Percentiles rank a stretch among this genome's conserved stretches.
Evolutionary conservation across 2,888 invertebrate species (phyloP).

Genomic region (Dasypogon diadema): DNA sequence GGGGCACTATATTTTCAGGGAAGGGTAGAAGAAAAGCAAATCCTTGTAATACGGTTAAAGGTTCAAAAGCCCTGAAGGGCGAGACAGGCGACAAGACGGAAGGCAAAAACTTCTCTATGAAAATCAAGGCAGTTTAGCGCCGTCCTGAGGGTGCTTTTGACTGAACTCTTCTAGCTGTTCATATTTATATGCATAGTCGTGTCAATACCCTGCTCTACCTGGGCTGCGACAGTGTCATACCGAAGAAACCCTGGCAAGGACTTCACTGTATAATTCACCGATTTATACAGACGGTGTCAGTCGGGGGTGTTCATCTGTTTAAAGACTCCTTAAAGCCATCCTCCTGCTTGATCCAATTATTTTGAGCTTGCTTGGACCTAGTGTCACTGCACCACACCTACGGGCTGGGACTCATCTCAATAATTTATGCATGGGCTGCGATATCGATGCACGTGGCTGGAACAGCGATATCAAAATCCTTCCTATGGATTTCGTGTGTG

Average conservation of each 20-base stretch:
- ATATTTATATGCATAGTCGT: conserved; percentile 5
- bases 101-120: background rate
- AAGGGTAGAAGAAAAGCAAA: conserved; percentile 1
- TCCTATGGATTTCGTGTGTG: no score
- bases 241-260: conserved; percentile 13
- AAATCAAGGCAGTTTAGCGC: conserved; percentile 12
- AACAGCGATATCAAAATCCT: no score
- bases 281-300: conserved; percentile 15
- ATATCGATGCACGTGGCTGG: conserved; percentile 20
- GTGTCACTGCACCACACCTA: conserved; percentile 1
- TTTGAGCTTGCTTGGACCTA: background rate
- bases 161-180: background rate
- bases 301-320: background rate
- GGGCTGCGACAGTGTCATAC: conserved; percentile 12
- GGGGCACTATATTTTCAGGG: conserved; percentile 15
- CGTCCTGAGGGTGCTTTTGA: conserved; percentile 20
- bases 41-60: conserved; percentile 35
- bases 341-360: conserved; percentile 19
- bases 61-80: conserved; percentile 13
- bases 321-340: conserved; percentile 35
- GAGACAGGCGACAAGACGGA: background rate
- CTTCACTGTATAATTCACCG: conserved; percentile 28
- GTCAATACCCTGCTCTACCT: conserved; percentile 20
- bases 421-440: conserved; percentile 43
- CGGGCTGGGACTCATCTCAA: conserved; percentile 27